Conservation (phyloP, 2,888 invertebrate genomes). For the Piscicola geometra region DNA sequence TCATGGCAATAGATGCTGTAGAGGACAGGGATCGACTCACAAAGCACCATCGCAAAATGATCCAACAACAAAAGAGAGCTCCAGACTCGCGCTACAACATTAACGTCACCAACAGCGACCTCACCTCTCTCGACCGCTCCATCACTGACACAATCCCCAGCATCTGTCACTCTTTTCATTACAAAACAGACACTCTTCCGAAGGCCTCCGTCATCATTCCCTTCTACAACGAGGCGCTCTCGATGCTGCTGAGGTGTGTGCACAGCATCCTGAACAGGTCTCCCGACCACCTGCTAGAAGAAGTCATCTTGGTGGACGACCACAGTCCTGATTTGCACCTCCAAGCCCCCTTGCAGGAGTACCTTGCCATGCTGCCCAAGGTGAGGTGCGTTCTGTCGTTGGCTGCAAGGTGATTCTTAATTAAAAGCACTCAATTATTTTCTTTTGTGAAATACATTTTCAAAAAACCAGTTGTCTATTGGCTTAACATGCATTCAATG, state of each 20-base stretch:
- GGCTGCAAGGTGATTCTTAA: not conserved
- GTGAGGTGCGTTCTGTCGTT: constrained; percentile 32
- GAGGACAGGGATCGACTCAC: constrained; percentile 1
- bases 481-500: not conserved
- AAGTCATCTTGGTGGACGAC: constrained; percentile 43
- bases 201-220: constrained; percentile 41
- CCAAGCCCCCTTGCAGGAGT: constrained; percentile 34
- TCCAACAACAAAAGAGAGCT: constrained; percentile 32
- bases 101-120: constrained; percentile 42
- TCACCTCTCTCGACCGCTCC: constrained; percentile 35
- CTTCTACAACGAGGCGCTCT: constrained; percentile 44
- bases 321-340: constrained; percentile 40
- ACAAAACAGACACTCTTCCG: constrained; percentile 36
- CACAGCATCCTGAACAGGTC: constrained; percentile 41
- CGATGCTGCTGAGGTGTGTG: constrained; percentile 41
- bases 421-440: not conserved
- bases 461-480: not conserved
- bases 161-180: constrained; percentile 36
- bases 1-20: constrained; percentile 34
- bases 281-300: constrained; percentile 37
- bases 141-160: constrained; percentile 40
- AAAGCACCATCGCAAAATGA: constrained; percentile 20
- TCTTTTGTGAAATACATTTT: not conserved
- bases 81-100: constrained; percentile 40
- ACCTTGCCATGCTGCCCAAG: constrained; percentile 40